Base-by-base conservation (phyloP, 2,113 vertebrate species). In the Riparia riparia region DNA sequence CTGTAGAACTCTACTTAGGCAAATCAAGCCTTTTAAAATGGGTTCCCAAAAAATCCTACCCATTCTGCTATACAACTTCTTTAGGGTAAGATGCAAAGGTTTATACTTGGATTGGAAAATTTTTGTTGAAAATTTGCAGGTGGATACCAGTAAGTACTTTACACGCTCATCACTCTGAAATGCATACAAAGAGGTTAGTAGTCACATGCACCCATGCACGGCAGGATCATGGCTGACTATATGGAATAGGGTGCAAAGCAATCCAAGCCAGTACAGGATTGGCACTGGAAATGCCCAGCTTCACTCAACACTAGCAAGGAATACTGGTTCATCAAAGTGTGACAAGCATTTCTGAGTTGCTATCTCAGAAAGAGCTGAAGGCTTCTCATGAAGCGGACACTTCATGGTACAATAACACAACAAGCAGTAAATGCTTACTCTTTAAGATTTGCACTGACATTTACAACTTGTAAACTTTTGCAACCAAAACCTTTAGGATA, bases 201-300 rank as follows among this genome's bases (percentile, higher is more conserved):
- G 14, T 8, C 44, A 49, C 21, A 64, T 14, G 18, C 1, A 2
- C 16, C 7, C 1, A 0, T 12, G 19, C 21, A 84, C 20, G 28
- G 7, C 5, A 0, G 50, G 74, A 60, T 28, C 49, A 31, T 20
- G 26, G 24, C 24, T 65, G 49, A n/a, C 64, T 51, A 56, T 24
- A 2, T 21, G 26, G 10, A 39, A 58, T 3, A 82, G 15, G 7
- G 25, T 24, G 63, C 68, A 42, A 83, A 57, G 63, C 19, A 37
- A 34, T 50, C 51, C 32, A 70, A 39, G 45, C 2, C 1, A 2
- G 47, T 4, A 26, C 4, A 14, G 32, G 26, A 64, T 10, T 47
- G 45, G 45, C 45, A 47, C 6, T 25, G 29, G 41, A 91, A 95
- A 74, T 2, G 5, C 4, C 12, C 1, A 2, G 7, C 25, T 66